Evolutionary conservation across 2,113 vertebrate genomes (phyloP).

Genomic region (Pampusana beccarii): DNA sequence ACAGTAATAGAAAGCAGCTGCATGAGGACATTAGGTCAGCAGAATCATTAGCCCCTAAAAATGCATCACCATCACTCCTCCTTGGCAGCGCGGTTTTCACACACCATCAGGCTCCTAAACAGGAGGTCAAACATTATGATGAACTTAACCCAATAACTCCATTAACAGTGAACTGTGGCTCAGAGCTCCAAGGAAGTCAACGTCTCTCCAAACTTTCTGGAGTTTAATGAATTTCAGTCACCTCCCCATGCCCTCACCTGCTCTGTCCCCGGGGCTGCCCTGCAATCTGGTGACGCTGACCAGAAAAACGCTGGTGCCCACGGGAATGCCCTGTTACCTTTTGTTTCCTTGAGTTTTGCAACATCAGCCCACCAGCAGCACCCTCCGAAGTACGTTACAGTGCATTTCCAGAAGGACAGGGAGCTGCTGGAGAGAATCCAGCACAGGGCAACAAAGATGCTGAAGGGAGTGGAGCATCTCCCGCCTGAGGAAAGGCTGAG

Average conservation of each 20-base stretch:
- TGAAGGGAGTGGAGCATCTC: no score
- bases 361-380: no score
- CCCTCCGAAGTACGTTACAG: no score
- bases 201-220: not conserved
- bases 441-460: no score
- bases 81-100: not conserved
- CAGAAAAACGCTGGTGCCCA: rapidly evolving
- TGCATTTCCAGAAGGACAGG: no score
- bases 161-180: not conserved
- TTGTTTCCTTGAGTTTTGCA: not conserved
- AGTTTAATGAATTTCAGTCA: not conserved
- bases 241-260: not conserved
- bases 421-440: no score
- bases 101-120: conserved; percentile 19
- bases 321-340: no score
- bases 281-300: not conserved
- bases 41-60: conserved; percentile 45
- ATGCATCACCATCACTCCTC: not conserved
- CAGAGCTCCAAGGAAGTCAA: not conserved
- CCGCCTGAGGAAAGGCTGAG: no score
- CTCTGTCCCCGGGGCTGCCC: not conserved
- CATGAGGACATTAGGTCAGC: conserved; percentile 49
- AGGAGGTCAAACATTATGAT: not conserved
- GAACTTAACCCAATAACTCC: conserved; percentile 12
- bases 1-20: conserved; percentile 45